A percentile compares a stretch with the other conserved stretches of the same genome.
These are phyloP conservation scores for Pontoporia blainvillei DNA, from an alignment of 2,113 vertebrate genomes.

Conservation along the genomic window DNA sequence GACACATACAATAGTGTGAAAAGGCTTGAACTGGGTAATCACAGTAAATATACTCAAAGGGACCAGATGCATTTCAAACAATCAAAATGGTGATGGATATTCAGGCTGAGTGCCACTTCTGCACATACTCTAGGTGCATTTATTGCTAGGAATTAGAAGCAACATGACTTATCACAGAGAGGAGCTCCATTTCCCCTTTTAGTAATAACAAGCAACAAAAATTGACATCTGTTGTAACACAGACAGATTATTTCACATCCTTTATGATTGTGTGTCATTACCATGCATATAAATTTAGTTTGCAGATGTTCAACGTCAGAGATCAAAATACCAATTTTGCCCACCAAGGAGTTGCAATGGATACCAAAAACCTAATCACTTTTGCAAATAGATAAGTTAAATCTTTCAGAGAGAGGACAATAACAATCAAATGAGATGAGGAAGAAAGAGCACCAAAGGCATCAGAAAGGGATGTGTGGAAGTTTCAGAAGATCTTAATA, in stretches of 20 bases:
- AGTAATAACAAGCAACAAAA: constrained; percentile 60
- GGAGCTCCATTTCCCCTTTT: constrained; percentile 56
- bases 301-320: constrained; percentile 65
- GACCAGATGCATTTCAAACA: constrained; percentile 77
- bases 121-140: constrained; percentile 74
- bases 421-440: constrained; percentile 59
- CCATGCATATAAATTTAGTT: constrained; percentile 59
- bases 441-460: neutral
- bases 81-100: constrained; percentile 72
- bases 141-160: constrained; percentile 67
- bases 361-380: constrained; percentile 63
- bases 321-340: constrained; percentile 69
- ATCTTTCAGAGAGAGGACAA: constrained; percentile 48
- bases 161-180: constrained; percentile 54
- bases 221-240: constrained; percentile 60
- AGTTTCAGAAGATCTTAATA: constrained; percentile 39
- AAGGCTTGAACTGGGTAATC: constrained; percentile 78
- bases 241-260: constrained; percentile 59
- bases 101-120: constrained; percentile 75
- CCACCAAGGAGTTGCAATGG: constrained; percentile 44
- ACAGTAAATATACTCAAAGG: constrained; percentile 75
- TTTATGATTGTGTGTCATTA: constrained; percentile 47
- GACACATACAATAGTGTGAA: constrained; percentile 74
- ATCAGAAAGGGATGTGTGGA: neutral
- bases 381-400: constrained; percentile 58